phyloP scores from a whole-genome alignment of 2,888 invertebrate species.

The Acanthosoma haemorrhoidale region DNA sequence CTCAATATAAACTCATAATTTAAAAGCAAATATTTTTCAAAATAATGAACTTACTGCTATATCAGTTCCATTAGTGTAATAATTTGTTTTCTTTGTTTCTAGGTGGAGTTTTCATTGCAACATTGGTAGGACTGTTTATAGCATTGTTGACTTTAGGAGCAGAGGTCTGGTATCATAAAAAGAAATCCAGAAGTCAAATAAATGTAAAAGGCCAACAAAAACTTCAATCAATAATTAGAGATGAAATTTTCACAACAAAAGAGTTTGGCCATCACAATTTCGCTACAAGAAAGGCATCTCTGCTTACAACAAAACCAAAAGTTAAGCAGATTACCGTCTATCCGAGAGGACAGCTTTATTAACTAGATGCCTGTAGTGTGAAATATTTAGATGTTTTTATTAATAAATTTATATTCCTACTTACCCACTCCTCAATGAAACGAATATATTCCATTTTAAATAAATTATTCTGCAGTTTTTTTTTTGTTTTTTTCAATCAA shows the following conservation, averaged over 20 bases:
- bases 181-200: slow-evolving; percentile 35
- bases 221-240: slow-evolving; percentile 27
- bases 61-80: no score
- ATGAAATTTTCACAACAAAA: slow-evolving; percentile 37
- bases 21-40: no score
- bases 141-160: slow-evolving; percentile 78
- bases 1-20: no score
- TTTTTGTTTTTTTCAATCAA: no score
- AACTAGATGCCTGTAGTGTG: no score
- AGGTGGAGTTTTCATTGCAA: slow-evolving; percentile 89
- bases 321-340: slow-evolving; percentile 49
- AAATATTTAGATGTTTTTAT: no score
- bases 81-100: slow-evolving; percentile 40
- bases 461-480: no score
- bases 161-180: slow-evolving; percentile 70
- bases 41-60: no score
- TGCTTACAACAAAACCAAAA: slow-evolving; percentile 43
- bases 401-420: no score
- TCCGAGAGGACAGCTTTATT: slow-evolving; percentile 44
- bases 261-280: slow-evolving; percentile 39
- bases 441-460: no score
- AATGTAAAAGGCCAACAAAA: slow-evolving; percentile 5
- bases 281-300: slow-evolving; percentile 36
- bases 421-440: no score
- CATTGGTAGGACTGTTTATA: slow-evolving; percentile 72